A percentile compares a stretch with the other conserved stretches of the same genome.
Evolutionary conservation across 2,888 invertebrate genomes (phyloP).

Genomic region (Meganola albula): DNA sequence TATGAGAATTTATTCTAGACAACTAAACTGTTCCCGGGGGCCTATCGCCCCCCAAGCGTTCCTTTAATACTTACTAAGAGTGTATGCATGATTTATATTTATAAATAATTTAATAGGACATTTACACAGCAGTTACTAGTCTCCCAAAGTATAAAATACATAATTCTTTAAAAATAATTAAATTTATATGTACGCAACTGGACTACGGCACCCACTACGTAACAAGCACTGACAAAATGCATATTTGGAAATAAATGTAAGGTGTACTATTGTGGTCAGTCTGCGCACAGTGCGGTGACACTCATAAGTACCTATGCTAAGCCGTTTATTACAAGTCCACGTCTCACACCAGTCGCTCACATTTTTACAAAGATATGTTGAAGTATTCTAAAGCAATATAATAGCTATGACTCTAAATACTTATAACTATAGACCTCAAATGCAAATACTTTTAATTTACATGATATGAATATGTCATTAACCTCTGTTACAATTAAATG

Average conservation of each 20-base stretch:
- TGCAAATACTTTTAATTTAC: conserved; percentile 78
- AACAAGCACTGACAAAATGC: conserved; percentile 62
- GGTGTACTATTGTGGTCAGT: conserved; percentile 54
- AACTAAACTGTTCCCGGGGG: conserved; percentile 63
- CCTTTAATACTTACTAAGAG: conserved; percentile 70
- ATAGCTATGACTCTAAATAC: conserved; percentile 75
- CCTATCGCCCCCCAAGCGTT: conserved; percentile 68
- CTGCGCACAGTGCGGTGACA: conserved; percentile 50
- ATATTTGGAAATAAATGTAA: conserved; percentile 54
- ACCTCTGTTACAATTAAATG: conserved; percentile 68
- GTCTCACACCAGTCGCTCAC: conserved; percentile 57
- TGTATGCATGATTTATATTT: conserved; percentile 74
- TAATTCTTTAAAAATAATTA: conserved; percentile 38
- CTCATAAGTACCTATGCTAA: conserved; percentile 37
- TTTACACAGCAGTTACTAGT: conserved; percentile 64
- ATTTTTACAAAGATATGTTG: conserved; percentile 74
- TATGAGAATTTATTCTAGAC: conserved; percentile 70
- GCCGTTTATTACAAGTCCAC: conserved; percentile 34
- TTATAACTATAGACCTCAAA: conserved; percentile 77
- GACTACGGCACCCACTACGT: conserved; percentile 47
- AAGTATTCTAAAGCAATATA: conserved; percentile 76
- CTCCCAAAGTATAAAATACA: conserved; percentile 56
- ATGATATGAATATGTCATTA: conserved; percentile 77
- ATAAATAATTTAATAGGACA: conserved; percentile 72
- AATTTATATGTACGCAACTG: conserved; percentile 41